phyloP scores from a whole-genome alignment of 2,888 invertebrate genomes.

The Parnassius orleans region DNA sequence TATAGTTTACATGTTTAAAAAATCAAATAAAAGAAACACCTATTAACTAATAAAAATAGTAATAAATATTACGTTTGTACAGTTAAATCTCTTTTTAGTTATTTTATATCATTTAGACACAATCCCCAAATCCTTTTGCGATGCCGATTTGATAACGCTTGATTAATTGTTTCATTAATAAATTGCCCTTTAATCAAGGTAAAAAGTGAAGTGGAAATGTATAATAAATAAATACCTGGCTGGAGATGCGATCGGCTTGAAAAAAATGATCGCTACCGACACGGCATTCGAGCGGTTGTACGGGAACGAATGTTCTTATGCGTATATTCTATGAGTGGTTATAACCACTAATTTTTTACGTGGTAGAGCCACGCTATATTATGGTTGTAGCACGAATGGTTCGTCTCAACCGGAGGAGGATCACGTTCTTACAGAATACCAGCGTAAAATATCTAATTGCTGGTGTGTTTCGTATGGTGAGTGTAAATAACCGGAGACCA shows the following conservation, averaged over 20 bases:
- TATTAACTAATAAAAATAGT: too few relatives aligned
- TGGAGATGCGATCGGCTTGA: conserved; percentile 56
- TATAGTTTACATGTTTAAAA: too few relatives aligned
- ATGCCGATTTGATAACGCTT: conserved; percentile 59
- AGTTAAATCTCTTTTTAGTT: not conserved
- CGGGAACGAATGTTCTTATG: conserved; percentile 46
- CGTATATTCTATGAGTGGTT: conserved; percentile 4
- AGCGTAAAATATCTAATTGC: too few relatives aligned
- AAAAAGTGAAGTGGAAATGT: conserved; percentile 51
- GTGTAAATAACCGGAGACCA: too few relatives aligned
- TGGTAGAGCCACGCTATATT: too few relatives aligned
- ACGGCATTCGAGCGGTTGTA: conserved; percentile 49
- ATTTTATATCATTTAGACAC: conserved; percentile 16
- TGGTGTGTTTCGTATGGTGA: too few relatives aligned
- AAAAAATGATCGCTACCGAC: conserved; percentile 63
- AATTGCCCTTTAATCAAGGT: conserved; percentile 68
- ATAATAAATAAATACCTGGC: conserved; percentile 52
- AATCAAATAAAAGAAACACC: too few relatives aligned
- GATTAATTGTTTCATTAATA: conserved; percentile 76
- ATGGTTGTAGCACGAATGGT: too few relatives aligned
- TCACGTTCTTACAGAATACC: too few relatives aligned
- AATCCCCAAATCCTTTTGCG: conserved; percentile 34
- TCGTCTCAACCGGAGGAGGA: too few relatives aligned
- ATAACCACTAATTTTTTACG: not conserved
- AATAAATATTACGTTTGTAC: too few relatives aligned